A percentile compares a stretch with the other conserved stretches of the same genome.
phyloP scores from a whole-genome alignment of 2,797 vertebrate genomes.

The Tauraco hartlaubi region DNA sequence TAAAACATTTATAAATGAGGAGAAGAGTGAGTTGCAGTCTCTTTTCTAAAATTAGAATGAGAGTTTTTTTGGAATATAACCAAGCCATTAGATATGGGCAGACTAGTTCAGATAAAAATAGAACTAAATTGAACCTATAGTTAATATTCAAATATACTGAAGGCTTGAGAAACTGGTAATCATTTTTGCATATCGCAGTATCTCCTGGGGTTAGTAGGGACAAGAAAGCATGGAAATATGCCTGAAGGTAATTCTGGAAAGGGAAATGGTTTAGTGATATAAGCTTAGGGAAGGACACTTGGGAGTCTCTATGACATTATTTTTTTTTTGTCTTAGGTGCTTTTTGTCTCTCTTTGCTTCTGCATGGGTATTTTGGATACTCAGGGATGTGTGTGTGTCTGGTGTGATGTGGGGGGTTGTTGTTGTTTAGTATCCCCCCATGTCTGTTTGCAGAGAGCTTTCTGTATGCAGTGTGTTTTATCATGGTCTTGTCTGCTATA shows the following conservation, averaged over 20 bases:
- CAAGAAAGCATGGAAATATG: not conserved
- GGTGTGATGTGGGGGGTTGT: not conserved
- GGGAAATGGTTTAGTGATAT: not conserved
- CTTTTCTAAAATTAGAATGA: not conserved
- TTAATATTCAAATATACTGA: not conserved
- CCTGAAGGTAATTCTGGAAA: not conserved
- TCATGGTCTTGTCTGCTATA: not conserved
- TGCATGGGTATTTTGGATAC: not conserved
- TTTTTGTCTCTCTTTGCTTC: not conserved
- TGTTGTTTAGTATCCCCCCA: not conserved
- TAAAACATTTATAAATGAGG: not conserved
- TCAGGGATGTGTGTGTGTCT: not conserved
- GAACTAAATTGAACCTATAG: not conserved
- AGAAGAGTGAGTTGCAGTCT: not conserved
- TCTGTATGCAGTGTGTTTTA: not conserved
- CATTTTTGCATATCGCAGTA: not conserved
- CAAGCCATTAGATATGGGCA: not conserved
- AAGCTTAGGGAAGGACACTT: not conserved
- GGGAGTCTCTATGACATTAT: not conserved
- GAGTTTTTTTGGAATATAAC: not conserved
- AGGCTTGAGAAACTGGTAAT: not conserved
- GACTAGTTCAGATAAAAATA: slow-evolving; percentile 17
- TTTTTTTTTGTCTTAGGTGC: not conserved
- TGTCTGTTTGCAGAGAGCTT: not conserved
- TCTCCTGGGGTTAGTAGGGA: not conserved